These are phyloP conservation scores for Platypus cylindrus DNA, from an alignment of 2,888 invertebrate species.

Conservation along the genomic window DNA sequence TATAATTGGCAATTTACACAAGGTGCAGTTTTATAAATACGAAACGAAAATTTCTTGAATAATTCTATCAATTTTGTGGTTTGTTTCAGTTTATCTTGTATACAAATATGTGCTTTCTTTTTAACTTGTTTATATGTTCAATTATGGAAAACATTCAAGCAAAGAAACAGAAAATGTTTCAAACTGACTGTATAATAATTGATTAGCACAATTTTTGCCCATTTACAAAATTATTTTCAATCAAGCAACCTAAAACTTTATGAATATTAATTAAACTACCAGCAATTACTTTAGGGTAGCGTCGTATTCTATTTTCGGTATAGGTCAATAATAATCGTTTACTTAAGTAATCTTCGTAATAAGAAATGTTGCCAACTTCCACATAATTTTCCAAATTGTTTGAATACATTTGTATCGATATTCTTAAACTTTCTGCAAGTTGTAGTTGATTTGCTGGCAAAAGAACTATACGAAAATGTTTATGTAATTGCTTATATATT, in stretches of 20 bases:
- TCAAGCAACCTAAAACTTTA: slow-evolving; percentile 55
- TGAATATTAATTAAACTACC: slow-evolving; percentile 66
- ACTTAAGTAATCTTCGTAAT: slow-evolving; percentile 61
- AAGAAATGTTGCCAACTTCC: slow-evolving; percentile 61
- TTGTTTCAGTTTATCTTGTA: too few species aligned
- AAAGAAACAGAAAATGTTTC: slow-evolving; percentile 2
- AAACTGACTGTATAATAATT: too few species aligned
- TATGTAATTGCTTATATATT: slow-evolving; percentile 51
- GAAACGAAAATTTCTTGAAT: too few species aligned
- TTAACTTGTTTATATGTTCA: too few species aligned
- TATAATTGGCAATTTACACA: too few species aligned
- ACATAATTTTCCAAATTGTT: slow-evolving; percentile 47
- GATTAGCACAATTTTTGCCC: slow-evolving; percentile 10
- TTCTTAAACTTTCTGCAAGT: slow-evolving; percentile 52
- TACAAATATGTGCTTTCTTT: too few species aligned
- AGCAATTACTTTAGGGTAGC: slow-evolving; percentile 55
- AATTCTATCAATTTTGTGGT: too few species aligned
- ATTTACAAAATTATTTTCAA: slow-evolving; percentile 44
- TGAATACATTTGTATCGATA: slow-evolving; percentile 66
- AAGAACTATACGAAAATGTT: slow-evolving; percentile 53
- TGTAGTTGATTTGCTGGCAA: slow-evolving; percentile 48
- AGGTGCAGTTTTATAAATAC: too few species aligned
- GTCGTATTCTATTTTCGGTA: slow-evolving; percentile 38
- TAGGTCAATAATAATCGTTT: slow-evolving; percentile 64
- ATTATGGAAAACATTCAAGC: not conserved